Percentiles rank a stretch among this genome's conserved stretches.
These are phyloP conservation scores for Mya arenaria DNA, from an alignment of 1,140 invertebrate species.

Conservation along the genomic window DNA sequence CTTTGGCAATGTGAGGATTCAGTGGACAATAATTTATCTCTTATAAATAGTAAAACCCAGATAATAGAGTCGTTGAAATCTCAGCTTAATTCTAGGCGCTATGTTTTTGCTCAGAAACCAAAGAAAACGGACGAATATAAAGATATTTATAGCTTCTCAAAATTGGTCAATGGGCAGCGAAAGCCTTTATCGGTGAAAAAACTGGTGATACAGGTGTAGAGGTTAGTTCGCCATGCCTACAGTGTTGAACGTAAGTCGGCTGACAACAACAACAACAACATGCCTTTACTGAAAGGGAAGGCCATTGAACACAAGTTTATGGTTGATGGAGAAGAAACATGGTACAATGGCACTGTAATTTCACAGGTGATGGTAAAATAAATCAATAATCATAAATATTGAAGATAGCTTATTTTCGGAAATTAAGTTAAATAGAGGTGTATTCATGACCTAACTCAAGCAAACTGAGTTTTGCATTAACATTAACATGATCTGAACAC, in stretches of 20 bases:
- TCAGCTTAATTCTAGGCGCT: not conserved
- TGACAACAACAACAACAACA: not conserved
- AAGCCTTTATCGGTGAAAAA: not conserved
- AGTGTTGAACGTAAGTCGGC: not conserved
- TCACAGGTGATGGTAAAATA: slow-evolving; percentile 31
- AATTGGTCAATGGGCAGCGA: not conserved
- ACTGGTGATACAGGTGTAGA: not conserved
- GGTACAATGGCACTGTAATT: not conserved
- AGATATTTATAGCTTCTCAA: not conserved
- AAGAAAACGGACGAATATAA: not conserved
- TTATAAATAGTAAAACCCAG: slow-evolving; percentile 1
- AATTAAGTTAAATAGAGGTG: no score
- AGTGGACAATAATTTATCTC: not conserved
- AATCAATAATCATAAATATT: no score
- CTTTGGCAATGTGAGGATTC: not conserved
- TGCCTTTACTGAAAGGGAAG: not conserved
- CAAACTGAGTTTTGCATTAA: no score
- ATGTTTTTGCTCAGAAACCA: slow-evolving; percentile 18
- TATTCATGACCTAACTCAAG: no score
- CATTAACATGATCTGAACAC: no score
- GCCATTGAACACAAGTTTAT: not conserved
- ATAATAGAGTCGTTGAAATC: not conserved
- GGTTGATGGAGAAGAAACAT: not conserved
- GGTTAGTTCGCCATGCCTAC: not conserved
- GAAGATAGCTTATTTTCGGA: no score